Evolutionary conservation across 2,113 vertebrate genomes (phyloP), one percentile per base, ranked within the genome.

Genomic region (Aplodontia rufa): DNA sequence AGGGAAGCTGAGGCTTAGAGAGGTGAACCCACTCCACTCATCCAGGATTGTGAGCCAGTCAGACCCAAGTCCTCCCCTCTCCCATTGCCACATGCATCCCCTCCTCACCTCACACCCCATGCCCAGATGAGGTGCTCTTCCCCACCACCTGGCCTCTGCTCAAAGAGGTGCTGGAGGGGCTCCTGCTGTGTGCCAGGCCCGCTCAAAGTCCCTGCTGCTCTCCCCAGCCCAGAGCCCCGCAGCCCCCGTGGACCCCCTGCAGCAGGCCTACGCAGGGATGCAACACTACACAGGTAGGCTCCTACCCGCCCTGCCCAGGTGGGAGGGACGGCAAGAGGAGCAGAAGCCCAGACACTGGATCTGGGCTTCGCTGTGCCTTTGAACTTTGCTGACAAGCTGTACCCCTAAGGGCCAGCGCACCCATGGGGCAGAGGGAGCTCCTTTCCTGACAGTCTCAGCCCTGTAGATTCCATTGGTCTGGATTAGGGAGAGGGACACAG

Each of bases 211-310:
- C 20, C 13, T 47, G 69, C 82, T 94, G 86, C 86, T 93, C 72
- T 97, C 53, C 83, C 35, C 88, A 99, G 99, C 99, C 97, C 99
- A 99, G 98, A 99, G 99, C 98, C 99, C 99, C 0, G 99, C 99
- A 0, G 97, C 98, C 93, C 98, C 99, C 0, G 98, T 99, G 98
- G 99, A 99, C 93, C 99, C 99, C 53, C 98, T 99, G 87, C 99
- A 99, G 97, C 99, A 99, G 95, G 99, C 99, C 1, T 99, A 99
- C 7, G 98, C 99, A 0, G 99, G 99, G 94, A 99, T 99, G 99
- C 99, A 99, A 98, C 99, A 99, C 97, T 99, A 99, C 72, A 98
- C 99, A 98, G 99, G 99, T 99, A 97, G 98, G 24, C 3, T 3
- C 40, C 30, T 0, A 0, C 13, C 45, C 24, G 0, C 49, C 19